These are phyloP conservation scores for Nothura maculosa DNA, from an alignment of 2,797 vertebrate species.

Conservation along the genomic window DNA sequence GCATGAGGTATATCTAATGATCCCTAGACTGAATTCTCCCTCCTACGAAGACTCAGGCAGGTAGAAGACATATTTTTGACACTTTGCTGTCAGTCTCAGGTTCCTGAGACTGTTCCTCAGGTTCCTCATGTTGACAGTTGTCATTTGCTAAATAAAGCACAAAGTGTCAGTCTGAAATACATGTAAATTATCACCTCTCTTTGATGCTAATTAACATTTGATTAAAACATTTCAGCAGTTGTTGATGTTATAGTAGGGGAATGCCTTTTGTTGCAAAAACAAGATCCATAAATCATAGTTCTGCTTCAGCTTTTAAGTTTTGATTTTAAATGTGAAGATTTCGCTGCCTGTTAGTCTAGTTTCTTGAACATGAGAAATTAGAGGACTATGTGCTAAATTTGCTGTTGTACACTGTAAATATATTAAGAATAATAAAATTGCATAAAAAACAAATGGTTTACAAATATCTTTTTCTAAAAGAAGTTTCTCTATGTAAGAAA, in stretches of 20 bases:
- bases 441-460: not conserved
- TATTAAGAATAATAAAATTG: not conserved
- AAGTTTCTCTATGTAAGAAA: not conserved
- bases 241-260: conserved; percentile 38
- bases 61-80: conserved; percentile 81
- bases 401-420: not conserved
- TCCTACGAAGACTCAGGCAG: conserved; percentile 76
- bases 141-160: conserved; percentile 81
- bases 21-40: conserved; percentile 74
- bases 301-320: conserved; percentile 46
- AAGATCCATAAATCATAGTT: conserved; percentile 54
- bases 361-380: conserved; percentile 29
- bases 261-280: conserved; percentile 66
- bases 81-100: conserved; percentile 74
- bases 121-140: too few species aligned
- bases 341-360: not conserved
- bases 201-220: conserved; percentile 76
- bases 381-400: not conserved
- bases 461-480: not conserved
- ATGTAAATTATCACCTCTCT: conserved; percentile 85
- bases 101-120: too few species aligned
- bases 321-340: conserved; percentile 31
- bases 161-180: conserved; percentile 82
- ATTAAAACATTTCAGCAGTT: conserved; percentile 71
- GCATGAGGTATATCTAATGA: conserved; percentile 68